These are phyloP conservation scores for Amazonetta brasiliensis DNA, from an alignment of 2,797 vertebrate genomes.

Conservation along the genomic window DNA sequence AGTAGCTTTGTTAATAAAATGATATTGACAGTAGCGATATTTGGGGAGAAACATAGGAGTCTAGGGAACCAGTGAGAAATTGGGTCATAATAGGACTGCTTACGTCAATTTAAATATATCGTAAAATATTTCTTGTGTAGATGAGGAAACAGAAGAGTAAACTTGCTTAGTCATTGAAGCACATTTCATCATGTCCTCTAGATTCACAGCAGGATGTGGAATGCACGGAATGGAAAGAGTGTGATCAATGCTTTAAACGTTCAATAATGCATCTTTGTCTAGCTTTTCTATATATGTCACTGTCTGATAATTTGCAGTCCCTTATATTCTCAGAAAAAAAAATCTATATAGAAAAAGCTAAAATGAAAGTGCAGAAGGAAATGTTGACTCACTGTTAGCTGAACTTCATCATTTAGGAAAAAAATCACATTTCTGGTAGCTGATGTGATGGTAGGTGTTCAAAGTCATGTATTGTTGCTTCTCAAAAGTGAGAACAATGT, in stretches of 20 bases:
- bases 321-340: constrained; percentile 37
- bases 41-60: neutral
- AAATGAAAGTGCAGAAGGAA: constrained; percentile 26
- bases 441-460: constrained; percentile 53
- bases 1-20: neutral
- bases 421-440: constrained; percentile 35
- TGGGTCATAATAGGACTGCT: neutral
- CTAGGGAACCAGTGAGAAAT: neutral
- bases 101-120: neutral
- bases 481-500: constrained; percentile 38
- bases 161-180: neutral
- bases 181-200: neutral
- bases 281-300: constrained; percentile 13
- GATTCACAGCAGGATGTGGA: neutral
- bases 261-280: neutral
- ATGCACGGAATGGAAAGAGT: neutral
- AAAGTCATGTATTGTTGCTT: constrained; percentile 63
- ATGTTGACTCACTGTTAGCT: constrained; percentile 31
- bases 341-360: constrained; percentile 21
- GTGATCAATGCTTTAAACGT: neutral
- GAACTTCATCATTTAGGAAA: constrained; percentile 2
- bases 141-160: constrained; percentile 9
- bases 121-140: neutral
- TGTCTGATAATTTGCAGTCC: neutral
- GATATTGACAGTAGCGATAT: neutral